Evolutionary conservation across 2,888 invertebrate genomes (phyloP).

Genomic region (Sarcophaga rosellei): DNA sequence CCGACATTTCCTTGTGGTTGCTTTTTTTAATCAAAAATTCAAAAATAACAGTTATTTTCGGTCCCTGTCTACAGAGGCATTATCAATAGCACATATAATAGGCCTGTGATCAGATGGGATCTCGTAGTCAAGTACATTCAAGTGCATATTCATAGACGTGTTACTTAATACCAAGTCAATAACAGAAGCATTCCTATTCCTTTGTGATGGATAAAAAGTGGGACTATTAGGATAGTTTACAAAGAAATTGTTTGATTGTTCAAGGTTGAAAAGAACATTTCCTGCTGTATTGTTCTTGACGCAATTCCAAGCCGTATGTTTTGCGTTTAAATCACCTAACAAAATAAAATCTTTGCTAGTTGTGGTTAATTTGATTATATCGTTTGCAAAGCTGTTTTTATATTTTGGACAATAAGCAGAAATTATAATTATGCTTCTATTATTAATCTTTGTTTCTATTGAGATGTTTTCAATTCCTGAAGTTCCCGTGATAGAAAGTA

Average conservation of each 20-base stretch:
- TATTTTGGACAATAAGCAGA: background rate
- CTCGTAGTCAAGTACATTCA: constrained; percentile 23
- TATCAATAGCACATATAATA: background rate
- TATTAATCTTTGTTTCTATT: constrained; percentile 3
- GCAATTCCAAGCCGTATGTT: background rate
- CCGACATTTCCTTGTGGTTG: no score
- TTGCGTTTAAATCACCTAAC: no score
- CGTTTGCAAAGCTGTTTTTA: background rate
- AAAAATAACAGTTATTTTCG: no score
- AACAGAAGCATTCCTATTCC: constrained; percentile 6
- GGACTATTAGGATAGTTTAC: constrained; percentile 17
- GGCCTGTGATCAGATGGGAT: background rate
- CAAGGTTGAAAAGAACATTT: constrained; percentile 3
- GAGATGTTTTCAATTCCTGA: background rate
- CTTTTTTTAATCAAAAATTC: no score
- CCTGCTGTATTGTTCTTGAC: constrained; percentile 9
- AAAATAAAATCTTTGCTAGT: background rate
- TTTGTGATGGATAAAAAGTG: constrained; percentile 18
- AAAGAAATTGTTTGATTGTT: constrained; percentile 16
- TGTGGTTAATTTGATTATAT: background rate
- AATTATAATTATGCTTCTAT: background rate
- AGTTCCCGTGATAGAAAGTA: background rate
- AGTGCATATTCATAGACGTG: background rate
- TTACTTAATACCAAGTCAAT: constrained; percentile 18
- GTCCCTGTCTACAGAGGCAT: no score